Percentiles rank a stretch among this genome's conserved stretches.
Conservation (phyloP, 2,113 vertebrate genomes). For the Triplophysa siluroides region DNA sequence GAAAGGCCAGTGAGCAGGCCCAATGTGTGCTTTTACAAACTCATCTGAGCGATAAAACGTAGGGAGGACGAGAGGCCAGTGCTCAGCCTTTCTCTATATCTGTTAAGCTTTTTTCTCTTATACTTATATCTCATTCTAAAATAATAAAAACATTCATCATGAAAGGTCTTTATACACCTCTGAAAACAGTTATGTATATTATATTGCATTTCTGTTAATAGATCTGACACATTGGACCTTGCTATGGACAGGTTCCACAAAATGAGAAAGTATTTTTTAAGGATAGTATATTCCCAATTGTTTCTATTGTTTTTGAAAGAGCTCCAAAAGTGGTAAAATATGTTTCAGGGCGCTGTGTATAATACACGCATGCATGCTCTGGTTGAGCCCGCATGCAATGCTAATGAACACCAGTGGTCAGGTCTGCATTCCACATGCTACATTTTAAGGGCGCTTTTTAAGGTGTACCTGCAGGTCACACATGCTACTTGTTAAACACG, state of each 20-base stretch:
- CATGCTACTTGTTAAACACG: conserved; percentile 40
- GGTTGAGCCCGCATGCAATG: neutral
- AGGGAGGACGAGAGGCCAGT: conserved; percentile 43
- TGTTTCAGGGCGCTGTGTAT: neutral
- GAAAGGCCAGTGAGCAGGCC: conserved; percentile 52
- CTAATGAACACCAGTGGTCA: conserved; percentile 27
- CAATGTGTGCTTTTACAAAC: conserved; percentile 62
- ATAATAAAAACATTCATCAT: no score
- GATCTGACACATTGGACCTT: neutral
- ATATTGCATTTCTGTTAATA: no score
- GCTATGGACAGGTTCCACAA: neutral
- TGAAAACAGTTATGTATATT: no score
- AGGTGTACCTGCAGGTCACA: conserved; percentile 40
- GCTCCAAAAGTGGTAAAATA: neutral
- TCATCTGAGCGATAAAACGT: conserved; percentile 64
- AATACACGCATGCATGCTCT: neutral
- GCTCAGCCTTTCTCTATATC: conserved; percentile 2
- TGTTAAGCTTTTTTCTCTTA: conserved; percentile 6
- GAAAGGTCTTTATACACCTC: no score
- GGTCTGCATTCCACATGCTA: conserved; percentile 44
- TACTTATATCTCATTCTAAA: neutral
- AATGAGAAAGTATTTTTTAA: no score
- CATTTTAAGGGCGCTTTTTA: conserved; percentile 9
- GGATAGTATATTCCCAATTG: no score
- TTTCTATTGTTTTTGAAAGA: neutral